Evolutionary conservation across 2,888 invertebrate genomes (phyloP).

Genomic region (Spisula solida): DNA sequence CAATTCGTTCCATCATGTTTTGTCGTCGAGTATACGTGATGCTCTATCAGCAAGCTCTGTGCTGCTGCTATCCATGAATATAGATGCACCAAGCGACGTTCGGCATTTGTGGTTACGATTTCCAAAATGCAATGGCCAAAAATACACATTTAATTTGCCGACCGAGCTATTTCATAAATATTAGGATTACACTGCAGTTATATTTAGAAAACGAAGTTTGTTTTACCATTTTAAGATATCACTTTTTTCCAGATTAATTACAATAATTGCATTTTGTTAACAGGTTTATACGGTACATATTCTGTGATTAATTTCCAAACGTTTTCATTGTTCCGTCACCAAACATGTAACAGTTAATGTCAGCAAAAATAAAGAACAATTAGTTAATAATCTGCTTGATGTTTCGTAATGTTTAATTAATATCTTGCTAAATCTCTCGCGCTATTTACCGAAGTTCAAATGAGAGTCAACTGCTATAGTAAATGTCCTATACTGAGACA

Average conservation of each 20-base stretch:
- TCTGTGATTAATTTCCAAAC: not conserved
- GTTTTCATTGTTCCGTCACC: not conserved
- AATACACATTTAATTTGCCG: not conserved
- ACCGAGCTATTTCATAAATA: conserved; percentile 1
- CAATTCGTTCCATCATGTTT: no score
- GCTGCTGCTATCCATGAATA: no score
- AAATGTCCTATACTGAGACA: not conserved
- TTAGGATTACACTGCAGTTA: not conserved
- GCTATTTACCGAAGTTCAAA: conserved; percentile 15
- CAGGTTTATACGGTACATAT: not conserved
- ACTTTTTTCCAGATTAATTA: not conserved
- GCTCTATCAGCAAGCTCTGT: no score
- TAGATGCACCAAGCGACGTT: no score
- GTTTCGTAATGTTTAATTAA: not conserved
- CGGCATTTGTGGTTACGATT: not conserved
- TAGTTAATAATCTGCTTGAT: not conserved
- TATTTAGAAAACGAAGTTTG: not conserved
- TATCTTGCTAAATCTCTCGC: not conserved
- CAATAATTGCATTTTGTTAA: not conserved
- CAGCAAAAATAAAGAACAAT: conserved; percentile 14
- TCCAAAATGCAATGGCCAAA: not conserved
- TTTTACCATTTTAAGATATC: not conserved
- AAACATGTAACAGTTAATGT: not conserved
- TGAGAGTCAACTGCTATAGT: not conserved
- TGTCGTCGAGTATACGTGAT: no score